Evolutionary conservation across 1,140 invertebrate genomes (phyloP), one percentile per base, ranked within the genome.

Genomic region (Brachionus rubens): DNA sequence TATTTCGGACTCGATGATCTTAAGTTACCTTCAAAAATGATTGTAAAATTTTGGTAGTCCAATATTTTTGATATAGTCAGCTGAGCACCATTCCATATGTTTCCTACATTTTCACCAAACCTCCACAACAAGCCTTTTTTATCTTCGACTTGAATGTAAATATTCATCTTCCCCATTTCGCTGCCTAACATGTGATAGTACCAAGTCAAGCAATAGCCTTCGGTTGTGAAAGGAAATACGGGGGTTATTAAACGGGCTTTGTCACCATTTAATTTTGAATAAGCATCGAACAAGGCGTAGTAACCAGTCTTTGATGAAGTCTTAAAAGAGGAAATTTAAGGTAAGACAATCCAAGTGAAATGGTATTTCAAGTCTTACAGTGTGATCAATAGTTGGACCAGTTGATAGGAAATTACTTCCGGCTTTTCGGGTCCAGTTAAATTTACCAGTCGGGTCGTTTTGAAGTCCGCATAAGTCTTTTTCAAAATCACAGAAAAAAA

Each of bases 341-440:
- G n/a, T n/a, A n/a, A n/a, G n/a, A n/a, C n/a, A n/a, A n/a, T n/a
- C n/a, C n/a, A n/a, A n/a, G n/a, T n/a, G n/a, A n/a, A 33, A 26
- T 9, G 30, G 14, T 41, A 19, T 0, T 21, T 28, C 0, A 10
- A 1, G 78, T 24, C 2, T 79, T 33, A 77, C 76, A 0, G 82
- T 83, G 78, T 83, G 83, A 77, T 84, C 83, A 75, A 76, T 56
- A 47, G 77, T 76, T 1, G 83, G 82, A 33, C 82, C 83, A 30
- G 82, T 83, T 1, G 78, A n/a, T 10, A 75, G 1, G 10, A 21
- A 54, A 41, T 19, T 7, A 12, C 88, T 88, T 46, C 86, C 87
- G 78, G 88, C 89, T 9, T 88, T 84, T 76, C 89, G 81, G 24
- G 78, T 85, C 91, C 91, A 92, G 79, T 91, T 90, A 79, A 91